Conservation (phyloP, 2,888 invertebrate species). For the Ligdia adustata region DNA sequence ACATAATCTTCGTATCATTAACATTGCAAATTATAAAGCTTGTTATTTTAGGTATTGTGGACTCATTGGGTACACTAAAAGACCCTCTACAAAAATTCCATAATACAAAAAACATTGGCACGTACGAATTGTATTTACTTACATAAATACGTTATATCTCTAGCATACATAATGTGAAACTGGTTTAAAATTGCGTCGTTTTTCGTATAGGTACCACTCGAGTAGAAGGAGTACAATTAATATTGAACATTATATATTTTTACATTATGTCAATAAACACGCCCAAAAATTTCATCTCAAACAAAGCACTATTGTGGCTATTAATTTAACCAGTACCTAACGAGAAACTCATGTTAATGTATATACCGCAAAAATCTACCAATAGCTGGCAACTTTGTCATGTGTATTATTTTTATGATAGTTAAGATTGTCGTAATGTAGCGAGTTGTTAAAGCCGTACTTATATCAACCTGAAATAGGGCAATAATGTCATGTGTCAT, state of each 20-base stretch:
- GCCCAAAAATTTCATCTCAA: slow-evolving; percentile 2
- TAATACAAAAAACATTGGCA: slow-evolving; percentile 45
- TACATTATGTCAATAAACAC: slow-evolving; percentile 6
- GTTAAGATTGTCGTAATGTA: slow-evolving; percentile 30
- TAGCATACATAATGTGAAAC: slow-evolving; percentile 53
- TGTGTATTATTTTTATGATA: slow-evolving; percentile 28
- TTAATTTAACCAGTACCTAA: too few species aligned
- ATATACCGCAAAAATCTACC: slow-evolving; percentile 10
- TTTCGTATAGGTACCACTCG: slow-evolving; percentile 32
- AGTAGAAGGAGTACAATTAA: slow-evolving; percentile 36
- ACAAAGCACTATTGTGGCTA: too few species aligned
- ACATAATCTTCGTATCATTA: slow-evolving; percentile 16
- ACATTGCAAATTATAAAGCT: slow-evolving; percentile 18
- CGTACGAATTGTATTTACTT: slow-evolving; percentile 47
- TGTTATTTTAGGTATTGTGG: slow-evolving; percentile 17
- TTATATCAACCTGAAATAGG: slow-evolving; percentile 7
- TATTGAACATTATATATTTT: slow-evolving; percentile 15
- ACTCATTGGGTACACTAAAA: slow-evolving; percentile 8
- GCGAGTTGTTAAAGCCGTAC: slow-evolving; percentile 16
- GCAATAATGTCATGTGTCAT: background rate
- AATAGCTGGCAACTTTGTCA: slow-evolving; percentile 13
- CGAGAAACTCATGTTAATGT: background rate
- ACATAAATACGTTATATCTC: slow-evolving; percentile 55
- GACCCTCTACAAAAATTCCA: slow-evolving; percentile 42
- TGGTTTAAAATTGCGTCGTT: slow-evolving; percentile 53